A percentile compares a stretch with the other conserved stretches of the same genome.
Evolutionary conservation across 2,888 invertebrate genomes (phyloP).

Genomic region (Lypha dubia): DNA sequence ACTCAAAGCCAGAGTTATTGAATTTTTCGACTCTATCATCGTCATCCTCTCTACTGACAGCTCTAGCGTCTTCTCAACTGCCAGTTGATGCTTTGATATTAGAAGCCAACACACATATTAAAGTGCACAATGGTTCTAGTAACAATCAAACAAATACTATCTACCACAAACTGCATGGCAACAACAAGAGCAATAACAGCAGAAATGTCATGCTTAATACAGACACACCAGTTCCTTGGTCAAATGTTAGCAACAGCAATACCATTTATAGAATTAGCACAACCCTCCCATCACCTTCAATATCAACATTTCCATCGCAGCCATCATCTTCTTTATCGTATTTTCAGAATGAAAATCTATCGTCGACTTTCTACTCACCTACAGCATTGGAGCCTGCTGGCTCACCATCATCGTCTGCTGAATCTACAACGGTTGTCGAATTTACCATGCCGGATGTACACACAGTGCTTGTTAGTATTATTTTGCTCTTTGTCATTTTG

Average conservation of each 20-base stretch:
- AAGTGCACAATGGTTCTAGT: constrained; percentile 51
- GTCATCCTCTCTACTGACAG: constrained; percentile 54
- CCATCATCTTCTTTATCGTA: constrained; percentile 47
- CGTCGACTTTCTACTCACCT: constrained; percentile 34
- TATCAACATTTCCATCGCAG: constrained; percentile 21
- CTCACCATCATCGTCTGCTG: constrained; percentile 43
- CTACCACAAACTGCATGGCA: constrained; percentile 25
- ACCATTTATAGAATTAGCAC: constrained; percentile 45
- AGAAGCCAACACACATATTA: constrained; percentile 68
- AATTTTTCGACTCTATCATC: constrained; percentile 39
- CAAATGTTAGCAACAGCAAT: constrained; percentile 27
- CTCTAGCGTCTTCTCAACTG: constrained; percentile 62
- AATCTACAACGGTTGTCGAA: constrained; percentile 68
- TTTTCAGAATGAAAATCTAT: constrained; percentile 46
- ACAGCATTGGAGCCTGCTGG: constrained; percentile 22
- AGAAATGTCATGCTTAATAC: constrained; percentile 42
- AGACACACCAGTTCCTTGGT: constrained; percentile 1
- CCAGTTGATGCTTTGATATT: constrained; percentile 73
- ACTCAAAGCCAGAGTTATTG: constrained; percentile 43
- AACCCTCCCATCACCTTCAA: constrained; percentile 48
- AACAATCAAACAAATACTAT: constrained; percentile 7
- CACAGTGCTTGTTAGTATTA: constrained; percentile 88
- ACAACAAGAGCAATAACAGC: constrained; percentile 25
- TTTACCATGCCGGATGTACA: constrained; percentile 81
- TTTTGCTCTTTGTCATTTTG: constrained; percentile 90